phyloP scores from a whole-genome alignment of 2,888 invertebrate species.

The Byasa hedistus region DNA sequence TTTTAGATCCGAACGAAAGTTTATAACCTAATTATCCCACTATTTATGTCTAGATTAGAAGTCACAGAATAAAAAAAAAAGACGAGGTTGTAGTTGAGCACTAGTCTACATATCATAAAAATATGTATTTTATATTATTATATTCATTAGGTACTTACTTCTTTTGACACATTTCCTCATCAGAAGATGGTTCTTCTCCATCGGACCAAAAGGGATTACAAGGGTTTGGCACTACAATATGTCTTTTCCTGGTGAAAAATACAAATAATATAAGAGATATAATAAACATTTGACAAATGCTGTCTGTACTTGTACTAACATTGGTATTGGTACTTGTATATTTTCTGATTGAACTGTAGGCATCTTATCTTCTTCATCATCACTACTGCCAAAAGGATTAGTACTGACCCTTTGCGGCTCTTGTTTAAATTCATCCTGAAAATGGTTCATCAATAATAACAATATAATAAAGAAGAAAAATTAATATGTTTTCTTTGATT shows the following conservation, averaged over 20 bases:
- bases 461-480: not conserved
- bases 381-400: conserved; percentile 86
- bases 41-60: too few species aligned
- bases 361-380: conserved; percentile 79
- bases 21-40: too few species aligned
- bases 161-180: conserved; percentile 62
- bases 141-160: conserved; percentile 45
- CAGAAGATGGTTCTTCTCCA: conserved; percentile 82
- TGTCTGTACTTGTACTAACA: conserved; percentile 42
- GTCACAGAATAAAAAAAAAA: too few species aligned
- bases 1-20: too few species aligned
- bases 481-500: conserved; percentile 27
- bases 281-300: not conserved
- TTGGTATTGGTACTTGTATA: conserved; percentile 48
- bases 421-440: conserved; percentile 51
- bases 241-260: conserved; percentile 59
- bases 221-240: conserved; percentile 83
- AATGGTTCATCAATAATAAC: conserved; percentile 24
- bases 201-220: conserved; percentile 88
- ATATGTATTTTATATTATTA: not conserved
- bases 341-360: conserved; percentile 53
- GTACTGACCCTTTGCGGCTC: conserved; percentile 62
- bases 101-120: too few species aligned
- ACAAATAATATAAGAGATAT: not conserved
- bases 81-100: too few species aligned